Evolutionary conservation across 2,113 vertebrate genomes (phyloP), one percentile per base, ranked within the genome.

Genomic region (Haemorhous mexicanus): DNA sequence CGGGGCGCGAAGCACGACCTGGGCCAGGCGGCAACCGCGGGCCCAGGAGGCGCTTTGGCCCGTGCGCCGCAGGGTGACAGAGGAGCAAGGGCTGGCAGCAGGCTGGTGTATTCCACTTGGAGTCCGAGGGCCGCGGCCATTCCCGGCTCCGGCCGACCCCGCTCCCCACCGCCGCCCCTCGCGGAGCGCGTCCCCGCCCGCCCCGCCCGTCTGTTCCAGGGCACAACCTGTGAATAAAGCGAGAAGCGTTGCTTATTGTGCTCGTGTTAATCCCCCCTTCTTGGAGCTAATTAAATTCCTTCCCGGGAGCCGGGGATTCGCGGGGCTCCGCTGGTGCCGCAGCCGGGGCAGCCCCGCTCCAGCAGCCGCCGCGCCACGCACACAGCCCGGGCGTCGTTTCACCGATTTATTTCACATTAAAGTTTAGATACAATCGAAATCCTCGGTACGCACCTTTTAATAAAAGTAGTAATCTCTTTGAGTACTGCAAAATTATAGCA

Each of bases 201-300:
- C 83, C 90, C 64, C 11, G 72, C 84, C 77, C 90, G 73, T 82
- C 76, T 56, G 30, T 94, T 87, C 63, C 75, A 86, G 78, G 58
- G 90, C 56, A 43, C 91, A 92, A 96, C 92, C 70, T 90, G 91
- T 63, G 96, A 96, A 97, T 86, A 97, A 97, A 97, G 93, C 78
- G 75, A 80, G 87, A 89, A 96, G 94, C 55, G 94, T 96, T 97
- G 97, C 97, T 98, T 98, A 96, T 97, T 97, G 96, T 97, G 97
- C 89, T 95, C 75, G 87, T 94, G 79, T 96, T 97, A 98, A 98
- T 96, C 95, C 95, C 30, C 96, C 94, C 95, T 39, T 28, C 91
- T 78, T 74, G 96, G 97, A 98, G 96, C 97, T 98, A 97, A 98
- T 98, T 97, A 98, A 96, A 98, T 96, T 96, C 96, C 97, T 96